Evolutionary conservation across 2,888 invertebrate species (phyloP), one percentile per base, ranked within the genome.

Genomic region (Ethmia dodecea): DNA sequence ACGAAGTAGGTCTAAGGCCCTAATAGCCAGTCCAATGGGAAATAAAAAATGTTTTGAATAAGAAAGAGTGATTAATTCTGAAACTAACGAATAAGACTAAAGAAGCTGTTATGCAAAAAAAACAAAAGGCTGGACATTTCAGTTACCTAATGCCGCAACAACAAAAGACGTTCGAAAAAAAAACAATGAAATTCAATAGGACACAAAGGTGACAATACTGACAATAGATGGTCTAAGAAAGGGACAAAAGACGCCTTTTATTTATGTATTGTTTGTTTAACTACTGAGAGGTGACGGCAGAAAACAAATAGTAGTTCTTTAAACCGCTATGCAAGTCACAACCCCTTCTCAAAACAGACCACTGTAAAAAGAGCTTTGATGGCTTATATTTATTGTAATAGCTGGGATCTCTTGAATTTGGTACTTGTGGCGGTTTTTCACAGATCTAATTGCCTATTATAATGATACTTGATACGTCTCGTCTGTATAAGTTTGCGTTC

Each of bases 221-320:
- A 81, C 80, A 81, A 84, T 75, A 56, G 66, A 40, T 45, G 38
- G 68, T 75, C 74, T 73, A 74, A 67, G 72, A 72, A 71, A 64
- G 52, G 59, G 50, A 78, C 79, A 83, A 81, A 75, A 73, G 71
- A 54, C 58, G 60, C n/a, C 52, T 63, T 40, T 63, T 72, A 78
- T 78, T 76, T 72, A 75, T 73, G 71, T 65, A 70, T 78, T 86
- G 83, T 86, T 83, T 86, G 83, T 77, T 77, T 81, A 76, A 72
- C 69, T 62, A 63, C 58, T 62, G 61, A 71, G 67, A 80, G 76
- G 74, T 81, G 81, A 75, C 72, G 67, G 72, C 60, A 62, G 71
- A 78, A 78, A 80, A 84, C 80, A 84, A 84, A 86, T 80, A 80
- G 63, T 62, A 58, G 50, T 62, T 63, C 65, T 64, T 64, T 59